Evolutionary conservation across 1,140 invertebrate genomes (phyloP).

Genomic region (Glomeris maerens): DNA sequence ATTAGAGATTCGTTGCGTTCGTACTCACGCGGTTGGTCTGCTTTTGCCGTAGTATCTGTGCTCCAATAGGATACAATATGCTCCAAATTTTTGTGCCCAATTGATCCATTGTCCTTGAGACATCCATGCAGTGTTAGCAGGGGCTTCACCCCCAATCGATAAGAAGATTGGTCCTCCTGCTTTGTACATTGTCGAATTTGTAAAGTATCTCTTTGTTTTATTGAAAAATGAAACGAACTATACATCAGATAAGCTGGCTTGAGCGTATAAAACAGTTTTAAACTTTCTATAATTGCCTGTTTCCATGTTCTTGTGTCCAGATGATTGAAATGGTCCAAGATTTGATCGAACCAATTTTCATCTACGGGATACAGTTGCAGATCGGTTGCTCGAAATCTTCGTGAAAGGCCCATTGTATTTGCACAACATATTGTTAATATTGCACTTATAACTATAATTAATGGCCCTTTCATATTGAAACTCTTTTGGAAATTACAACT

Average conservation of each 20-base stretch:
- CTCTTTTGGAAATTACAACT: no score
- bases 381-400: no score
- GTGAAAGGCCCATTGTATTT: no score
- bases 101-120: background rate
- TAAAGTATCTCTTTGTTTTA: background rate
- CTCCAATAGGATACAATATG: background rate
- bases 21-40: slow-evolving; percentile 14
- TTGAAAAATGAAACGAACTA: background rate
- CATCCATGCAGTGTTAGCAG: background rate
- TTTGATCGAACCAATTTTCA: background rate
- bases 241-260: background rate
- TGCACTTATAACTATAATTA: no score
- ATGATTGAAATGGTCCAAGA: background rate
- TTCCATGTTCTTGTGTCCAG: background rate
- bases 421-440: no score
- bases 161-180: background rate
- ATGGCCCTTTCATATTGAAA: no score
- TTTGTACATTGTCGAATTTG: background rate
- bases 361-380: no score
- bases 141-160: slow-evolving; percentile 22
- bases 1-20: background rate
- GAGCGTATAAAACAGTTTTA: no score
- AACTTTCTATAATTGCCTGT: background rate
- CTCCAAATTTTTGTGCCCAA: background rate
- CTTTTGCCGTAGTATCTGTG: background rate